Conservation (phyloP, 2,888 invertebrate genomes). For the Xestoiulus laeticollis region DNA sequence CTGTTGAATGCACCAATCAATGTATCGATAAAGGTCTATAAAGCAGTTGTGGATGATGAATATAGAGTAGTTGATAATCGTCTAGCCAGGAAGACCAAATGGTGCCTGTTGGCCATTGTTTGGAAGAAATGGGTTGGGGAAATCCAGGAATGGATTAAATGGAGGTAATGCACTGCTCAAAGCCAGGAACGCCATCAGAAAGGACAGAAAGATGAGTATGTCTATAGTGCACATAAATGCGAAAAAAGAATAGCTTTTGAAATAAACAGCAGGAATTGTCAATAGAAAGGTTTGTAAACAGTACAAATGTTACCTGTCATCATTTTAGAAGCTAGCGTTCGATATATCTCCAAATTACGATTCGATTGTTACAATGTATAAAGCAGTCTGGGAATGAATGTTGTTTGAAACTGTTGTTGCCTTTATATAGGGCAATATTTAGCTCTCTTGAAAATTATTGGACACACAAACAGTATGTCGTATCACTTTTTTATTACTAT, state of each 20-base stretch:
- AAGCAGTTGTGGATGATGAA: background rate
- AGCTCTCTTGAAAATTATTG: background rate
- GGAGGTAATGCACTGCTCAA: background rate
- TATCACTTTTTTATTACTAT: background rate
- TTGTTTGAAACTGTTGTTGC: background rate
- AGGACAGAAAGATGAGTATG: background rate
- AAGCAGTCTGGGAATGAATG: background rate
- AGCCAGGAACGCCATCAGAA: background rate
- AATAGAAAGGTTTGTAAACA: background rate
- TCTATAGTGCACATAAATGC: background rate
- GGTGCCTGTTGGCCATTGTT: background rate
- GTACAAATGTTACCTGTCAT: background rate
- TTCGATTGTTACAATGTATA: background rate
- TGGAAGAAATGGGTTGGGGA: background rate
- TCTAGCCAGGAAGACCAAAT: constrained; percentile 13
- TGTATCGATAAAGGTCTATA: background rate
- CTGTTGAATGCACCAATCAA: background rate
- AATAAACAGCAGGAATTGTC: background rate
- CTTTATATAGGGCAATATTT: background rate
- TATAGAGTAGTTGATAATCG: background rate
- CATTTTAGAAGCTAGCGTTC: background rate
- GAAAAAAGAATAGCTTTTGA: no score
- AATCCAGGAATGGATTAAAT: constrained; percentile 1
- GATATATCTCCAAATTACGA: background rate
- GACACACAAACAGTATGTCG: background rate